Evolutionary conservation across 1,140 invertebrate species (phyloP), one percentile per base, ranked within the genome.

Genomic region (Heliconius hermathena): DNA sequence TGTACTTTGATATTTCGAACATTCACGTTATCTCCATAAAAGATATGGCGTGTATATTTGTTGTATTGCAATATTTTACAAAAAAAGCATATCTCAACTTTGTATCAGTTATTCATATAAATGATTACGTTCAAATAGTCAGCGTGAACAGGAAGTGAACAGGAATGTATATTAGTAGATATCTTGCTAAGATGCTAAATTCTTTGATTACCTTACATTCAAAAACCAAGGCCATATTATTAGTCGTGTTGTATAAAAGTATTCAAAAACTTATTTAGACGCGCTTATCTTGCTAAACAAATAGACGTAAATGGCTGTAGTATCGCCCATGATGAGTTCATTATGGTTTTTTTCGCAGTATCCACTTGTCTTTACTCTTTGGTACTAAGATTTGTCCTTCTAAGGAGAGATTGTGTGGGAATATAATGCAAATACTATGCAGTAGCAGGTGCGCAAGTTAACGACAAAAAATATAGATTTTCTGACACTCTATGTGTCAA

Each of bases 311-410:
- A 70, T 66, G 33, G 57, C 66, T 71, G 38, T 54, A 46, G 33
- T 66, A 73, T 78, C n/a, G 49, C n/a, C 20, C 72, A 20, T 66
- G 77, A 60, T 46, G 54, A 18, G 72, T 78, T 74, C 77, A 70
- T 78, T 78, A 78, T 46, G 6, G 60, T 78, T 78, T 78, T 74
- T 78, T 78, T 52, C 54, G 70, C 16, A 74, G 46, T 54, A 22
- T 20, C 38, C 77, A 74, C 66, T 78, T 70, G 73, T 74, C 57
- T 49, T 41, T 66, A 6, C 71, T 36, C 18, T 71, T 76, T 36
- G 46, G 49, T 22, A 77, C 46, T 71, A 46, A 71, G 76, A 77
- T 71, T 57, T 76, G 29, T 33, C 29, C 76, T 72, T 54, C 41
- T 72, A 72, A 54, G 70, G 75, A 49, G 70, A 77, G 76, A 77